A percentile compares a stretch with the other conserved stretches of the same genome.
Evolutionary conservation across 1,140 invertebrate species (phyloP).

Genomic region (Oreohelix idahoensis): DNA sequence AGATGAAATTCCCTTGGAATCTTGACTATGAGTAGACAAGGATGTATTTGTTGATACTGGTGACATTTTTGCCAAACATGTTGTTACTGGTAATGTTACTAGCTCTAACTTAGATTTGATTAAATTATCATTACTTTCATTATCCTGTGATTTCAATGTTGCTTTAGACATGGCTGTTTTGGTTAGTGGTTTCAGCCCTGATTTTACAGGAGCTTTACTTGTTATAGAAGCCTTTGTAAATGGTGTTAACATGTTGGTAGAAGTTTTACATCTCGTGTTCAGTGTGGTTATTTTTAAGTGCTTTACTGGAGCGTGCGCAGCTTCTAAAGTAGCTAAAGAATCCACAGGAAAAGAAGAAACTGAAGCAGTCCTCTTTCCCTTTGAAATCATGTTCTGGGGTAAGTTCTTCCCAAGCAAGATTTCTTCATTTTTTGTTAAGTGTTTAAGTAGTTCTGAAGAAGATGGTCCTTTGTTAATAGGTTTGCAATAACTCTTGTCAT

Average conservation of each 20-base stretch:
- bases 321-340: background rate
- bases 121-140: background rate
- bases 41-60: background rate
- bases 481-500: background rate
- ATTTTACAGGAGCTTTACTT: background rate
- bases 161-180: too few species aligned
- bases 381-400: background rate
- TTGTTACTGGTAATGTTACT: background rate
- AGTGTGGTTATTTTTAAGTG: background rate
- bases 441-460: slow-evolving; percentile 25
- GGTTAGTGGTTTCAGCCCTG: background rate
- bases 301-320: background rate
- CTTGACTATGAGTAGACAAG: background rate
- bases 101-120: background rate
- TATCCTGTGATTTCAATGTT: background rate
- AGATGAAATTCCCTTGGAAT: background rate
- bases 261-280: background rate
- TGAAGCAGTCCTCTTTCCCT: background rate
- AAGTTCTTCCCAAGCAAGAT: background rate
- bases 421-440: slow-evolving; percentile 16
- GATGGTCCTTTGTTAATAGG: background rate
- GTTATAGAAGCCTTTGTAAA: background rate
- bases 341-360: background rate
- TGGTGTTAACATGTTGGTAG: too few species aligned
- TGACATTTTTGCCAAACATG: background rate